phyloP scores from a whole-genome alignment of 2,888 invertebrate species.

The Nephrocerus scutellatus region DNA sequence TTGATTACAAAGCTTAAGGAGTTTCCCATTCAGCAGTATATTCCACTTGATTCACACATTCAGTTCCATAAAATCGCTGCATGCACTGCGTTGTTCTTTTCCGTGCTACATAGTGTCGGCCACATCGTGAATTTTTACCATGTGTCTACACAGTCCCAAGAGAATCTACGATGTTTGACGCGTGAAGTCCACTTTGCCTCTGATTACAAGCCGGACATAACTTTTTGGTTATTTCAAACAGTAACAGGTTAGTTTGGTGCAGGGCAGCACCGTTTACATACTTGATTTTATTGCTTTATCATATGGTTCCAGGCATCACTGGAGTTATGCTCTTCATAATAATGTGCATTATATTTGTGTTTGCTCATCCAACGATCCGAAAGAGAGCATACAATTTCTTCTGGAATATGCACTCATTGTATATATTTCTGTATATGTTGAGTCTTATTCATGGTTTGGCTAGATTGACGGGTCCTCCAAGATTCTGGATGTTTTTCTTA shows the following conservation, averaged over 20 bases:
- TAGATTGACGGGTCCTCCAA: constrained; percentile 79
- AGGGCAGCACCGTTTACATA: neutral
- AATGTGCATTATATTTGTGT: constrained; percentile 94
- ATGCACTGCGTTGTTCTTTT: constrained; percentile 88
- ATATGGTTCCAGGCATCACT: constrained; percentile 62
- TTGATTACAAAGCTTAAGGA: constrained; percentile 88
- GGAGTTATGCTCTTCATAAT: constrained; percentile 82
- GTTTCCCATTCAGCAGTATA: constrained; percentile 88
- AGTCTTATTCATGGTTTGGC: constrained; percentile 87
- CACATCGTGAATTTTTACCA: constrained; percentile 97
- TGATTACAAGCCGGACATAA: constrained; percentile 88
- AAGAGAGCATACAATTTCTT: constrained; percentile 93
- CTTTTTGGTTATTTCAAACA: constrained; percentile 93
- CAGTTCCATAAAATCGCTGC: constrained; percentile 97
- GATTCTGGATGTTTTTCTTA: constrained; percentile 91
- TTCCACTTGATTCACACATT: constrained; percentile 89
- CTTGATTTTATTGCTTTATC: neutral
- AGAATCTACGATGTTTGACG: constrained; percentile 85
- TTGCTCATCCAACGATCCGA: constrained; percentile 86
- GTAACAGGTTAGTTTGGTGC: constrained; percentile 63
- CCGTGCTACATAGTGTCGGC: constrained; percentile 84
- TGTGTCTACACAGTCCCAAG: constrained; percentile 89
- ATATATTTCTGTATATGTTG: constrained; percentile 76
- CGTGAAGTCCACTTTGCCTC: constrained; percentile 91
- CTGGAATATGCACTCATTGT: constrained; percentile 88